Base-by-base conservation (phyloP, 1,140 invertebrate genomes). In the Telenomus remus region DNA sequence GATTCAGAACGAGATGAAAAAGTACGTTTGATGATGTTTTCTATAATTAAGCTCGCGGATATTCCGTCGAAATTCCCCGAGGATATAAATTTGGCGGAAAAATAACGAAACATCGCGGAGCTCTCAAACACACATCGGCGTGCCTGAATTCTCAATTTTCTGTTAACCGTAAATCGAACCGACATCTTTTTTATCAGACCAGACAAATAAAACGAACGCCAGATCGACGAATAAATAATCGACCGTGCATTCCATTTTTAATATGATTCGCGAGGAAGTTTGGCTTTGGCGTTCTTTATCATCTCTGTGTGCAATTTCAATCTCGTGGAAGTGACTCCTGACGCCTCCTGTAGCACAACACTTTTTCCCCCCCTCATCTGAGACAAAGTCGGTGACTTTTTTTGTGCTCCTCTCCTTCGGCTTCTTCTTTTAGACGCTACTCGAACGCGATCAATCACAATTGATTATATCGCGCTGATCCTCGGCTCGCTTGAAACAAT, bases 221-320 rank as follows among this genome's bases (percentile, higher is more conserved):
- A 55, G 44, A 66, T 73, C 61, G 59, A 57, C 48, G 44, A 68
- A 72, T 66, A 70, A 70, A 78, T 78, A 73, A 78, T 78, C 65
- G 63, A 68, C n/a, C 33, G 50, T 54, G 55, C 59, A 46, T 68
- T 65, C 51, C 39, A 76, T 70, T 76, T 76, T 65, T 69, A 65
- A 65, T 76, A 65, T 51, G 60, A 64, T 66, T 65, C 49, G 44
- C 71, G 39, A 51, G 63, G 57, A 76, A 73, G 69, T 71, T 60
- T 70, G 48, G 61, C 60, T 64, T 70, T 68, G 64, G 70, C 64
- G 49, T 78, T 73, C 55, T 78, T 64, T 68, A 65, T 60, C 59
- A 77, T 57, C 55, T 49, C 19, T 27, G 49, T 6, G 57, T 27
- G 65, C 47, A 56, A 74, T 78, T 70, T 53, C 61, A 60, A 78